Evolutionary conservation across 2,113 vertebrate species (phyloP), one percentile per base, ranked within the genome.

Genomic region (Miniopterus natalensis): DNA sequence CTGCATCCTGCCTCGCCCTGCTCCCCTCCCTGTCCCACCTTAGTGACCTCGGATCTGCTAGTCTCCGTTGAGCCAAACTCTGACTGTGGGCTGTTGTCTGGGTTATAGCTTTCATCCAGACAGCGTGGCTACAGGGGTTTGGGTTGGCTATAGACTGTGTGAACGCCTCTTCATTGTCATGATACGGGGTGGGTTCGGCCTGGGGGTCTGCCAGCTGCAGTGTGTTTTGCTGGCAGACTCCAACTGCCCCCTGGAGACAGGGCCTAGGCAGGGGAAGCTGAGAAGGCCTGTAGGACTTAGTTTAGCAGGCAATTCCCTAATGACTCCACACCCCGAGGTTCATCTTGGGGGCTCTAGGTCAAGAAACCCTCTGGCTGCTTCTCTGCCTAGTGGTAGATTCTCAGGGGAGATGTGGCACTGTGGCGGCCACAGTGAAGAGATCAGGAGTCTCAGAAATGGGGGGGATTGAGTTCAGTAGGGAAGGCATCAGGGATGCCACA

Each of bases 201-300:
- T 68, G 49, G 49, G 77, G 78, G 40, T 45, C 45, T 47, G 79
- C 55, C 70, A 55, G 86, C 78, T 61, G 55, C 85, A 15, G 18
- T 40, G 51, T 20, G 81, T 94, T 96, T 92, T 42, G 18, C 74
- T 90, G 90, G 77, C 12, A 45, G 78, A 49, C 74, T 78, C 74
- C 66, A 25, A n/a, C 25, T 59, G 80, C 25, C 71, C 83, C 53
- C 29, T 42, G 47, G 73, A 78, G 53, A 53, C 17, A 21, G 78
- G 45, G 40, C 17, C 10, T 45, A 15, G 45, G 51, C 71, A 31
- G 13, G 5, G 53, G 84, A 51, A 42, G 55, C 55, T 55, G 47
- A 5, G 36, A 42, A 63, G 27, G 40, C 85, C 42, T 27, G 18
- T 3, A 27, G 83, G 78, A 84, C 65, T 61, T 25, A 5, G 13